Evolutionary conservation across 2,797 vertebrate species (phyloP).

Genomic region (Kryptolebias ocellatus): DNA sequence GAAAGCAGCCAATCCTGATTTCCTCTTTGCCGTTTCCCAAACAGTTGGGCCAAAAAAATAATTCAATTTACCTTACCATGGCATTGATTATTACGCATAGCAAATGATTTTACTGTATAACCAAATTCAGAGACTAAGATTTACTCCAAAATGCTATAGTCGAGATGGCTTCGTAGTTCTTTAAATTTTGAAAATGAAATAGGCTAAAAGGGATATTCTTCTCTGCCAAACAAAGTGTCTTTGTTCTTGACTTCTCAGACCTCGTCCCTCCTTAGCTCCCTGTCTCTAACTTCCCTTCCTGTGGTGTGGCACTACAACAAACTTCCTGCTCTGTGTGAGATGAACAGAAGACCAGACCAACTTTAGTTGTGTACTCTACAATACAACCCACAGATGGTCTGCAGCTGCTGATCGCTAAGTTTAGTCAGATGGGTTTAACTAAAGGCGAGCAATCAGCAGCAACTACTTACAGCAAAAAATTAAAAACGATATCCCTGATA

Average conservation of each 20-base stretch:
- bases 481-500: constrained; percentile 16
- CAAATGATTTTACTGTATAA: constrained; percentile 13
- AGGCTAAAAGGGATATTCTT: constrained; percentile 25
- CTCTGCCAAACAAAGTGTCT: constrained; percentile 33
- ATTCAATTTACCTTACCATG: constrained; percentile 2
- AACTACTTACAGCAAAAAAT: constrained; percentile 1
- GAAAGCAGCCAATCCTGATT: neutral
- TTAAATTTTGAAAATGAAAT: constrained; percentile 29
- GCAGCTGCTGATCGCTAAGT: constrained; percentile 9
- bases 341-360: constrained; percentile 19
- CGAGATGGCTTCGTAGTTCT: neutral
- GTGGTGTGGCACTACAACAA: constrained; percentile 44
- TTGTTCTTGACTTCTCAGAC: constrained; percentile 49
- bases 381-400: constrained; percentile 4
- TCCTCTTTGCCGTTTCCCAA: constrained; percentile 1
- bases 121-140: neutral
- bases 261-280: constrained; percentile 6
- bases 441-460: constrained; percentile 4
- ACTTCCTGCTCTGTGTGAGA: constrained; percentile 24
- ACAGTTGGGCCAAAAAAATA: constrained; percentile 16
- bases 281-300: constrained; percentile 35
- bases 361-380: constrained; percentile 3
- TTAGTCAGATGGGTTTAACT: constrained; percentile 8
- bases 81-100: neutral
- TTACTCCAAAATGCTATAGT: fast-evolving